Percentiles rank a stretch among this genome's conserved stretches.
Conservation (phyloP, 2,113 vertebrate species). For the Sphyrna mokarran region DNA sequence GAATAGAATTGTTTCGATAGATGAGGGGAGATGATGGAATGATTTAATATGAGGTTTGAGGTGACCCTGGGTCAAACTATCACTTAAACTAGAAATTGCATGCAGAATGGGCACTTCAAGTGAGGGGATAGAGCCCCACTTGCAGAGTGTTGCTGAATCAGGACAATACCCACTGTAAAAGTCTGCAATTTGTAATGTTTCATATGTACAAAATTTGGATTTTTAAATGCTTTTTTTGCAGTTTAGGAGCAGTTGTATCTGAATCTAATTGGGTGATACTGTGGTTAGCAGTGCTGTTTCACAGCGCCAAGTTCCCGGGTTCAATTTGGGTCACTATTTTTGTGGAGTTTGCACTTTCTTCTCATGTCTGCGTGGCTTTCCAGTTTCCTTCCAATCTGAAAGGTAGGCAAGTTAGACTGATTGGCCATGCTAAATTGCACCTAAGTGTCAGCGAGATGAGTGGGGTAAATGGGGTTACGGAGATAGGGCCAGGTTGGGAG, state of each 20-base stretch:
- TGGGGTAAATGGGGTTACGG: no score
- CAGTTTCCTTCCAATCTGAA: no score
- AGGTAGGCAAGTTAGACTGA: no score
- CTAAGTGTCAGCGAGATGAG: no score
- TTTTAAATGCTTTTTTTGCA: not conserved
- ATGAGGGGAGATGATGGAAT: not conserved
- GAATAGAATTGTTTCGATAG: not conserved
- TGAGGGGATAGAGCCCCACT: not conserved
- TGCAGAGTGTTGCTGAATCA: not conserved
- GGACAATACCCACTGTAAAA: not conserved
- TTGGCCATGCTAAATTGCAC: no score
- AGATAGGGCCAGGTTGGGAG: no score
- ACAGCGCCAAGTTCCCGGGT: no score
- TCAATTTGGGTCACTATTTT: no score
- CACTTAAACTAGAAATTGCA: not conserved
- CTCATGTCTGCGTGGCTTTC: no score
- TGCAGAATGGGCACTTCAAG: not conserved
- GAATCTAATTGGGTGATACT: no score
- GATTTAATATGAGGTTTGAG: not conserved
- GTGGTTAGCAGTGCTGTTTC: no score
- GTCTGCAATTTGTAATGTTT: not conserved
- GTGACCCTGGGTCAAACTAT: not conserved
- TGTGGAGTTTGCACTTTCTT: no score
- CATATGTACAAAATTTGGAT: not conserved
- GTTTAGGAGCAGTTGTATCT: not conserved